These are phyloP conservation scores for Selenia dentaria DNA, from an alignment of 2,888 invertebrate species.

Conservation along the genomic window DNA sequence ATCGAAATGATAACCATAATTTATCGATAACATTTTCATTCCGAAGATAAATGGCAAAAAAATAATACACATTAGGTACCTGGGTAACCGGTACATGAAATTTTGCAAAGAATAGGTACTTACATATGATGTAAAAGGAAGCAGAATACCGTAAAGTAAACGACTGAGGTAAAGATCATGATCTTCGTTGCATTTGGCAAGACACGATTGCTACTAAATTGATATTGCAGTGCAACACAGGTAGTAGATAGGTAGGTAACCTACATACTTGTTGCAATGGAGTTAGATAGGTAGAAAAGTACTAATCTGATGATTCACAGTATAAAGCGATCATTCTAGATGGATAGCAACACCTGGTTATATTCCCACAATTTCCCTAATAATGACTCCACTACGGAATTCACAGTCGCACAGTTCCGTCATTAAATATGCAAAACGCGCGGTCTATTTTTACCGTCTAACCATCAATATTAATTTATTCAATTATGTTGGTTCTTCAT, in stretches of 20 bases:
- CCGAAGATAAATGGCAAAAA: conserved; percentile 2
- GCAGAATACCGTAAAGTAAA: too few species aligned
- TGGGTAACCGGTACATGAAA: too few species aligned
- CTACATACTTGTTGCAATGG: too few species aligned
- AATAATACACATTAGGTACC: too few species aligned
- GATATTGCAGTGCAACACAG: too few species aligned
- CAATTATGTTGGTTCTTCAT: conserved; percentile 15
- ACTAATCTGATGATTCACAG: background rate
- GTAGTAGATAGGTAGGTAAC: too few species aligned
- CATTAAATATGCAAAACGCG: conserved; percentile 36
- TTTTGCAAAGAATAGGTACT: too few species aligned
- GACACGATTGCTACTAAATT: too few species aligned
- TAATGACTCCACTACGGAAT: conserved; percentile 35
- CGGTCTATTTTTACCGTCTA: conserved; percentile 29
- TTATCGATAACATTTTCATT: conserved; percentile 8
- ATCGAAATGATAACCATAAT: conserved; percentile 5
- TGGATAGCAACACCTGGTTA: conserved; percentile 40
- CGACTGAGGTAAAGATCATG: too few species aligned
- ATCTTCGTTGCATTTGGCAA: too few species aligned
- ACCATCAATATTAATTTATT: conserved; percentile 16
- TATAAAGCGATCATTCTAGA: background rate
- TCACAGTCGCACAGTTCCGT: conserved; percentile 28
- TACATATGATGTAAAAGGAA: too few species aligned
- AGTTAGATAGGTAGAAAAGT: too few species aligned
- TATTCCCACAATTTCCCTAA: conserved; percentile 46